Evolutionary conservation across 2,113 vertebrate species (phyloP).

Genomic region (Raja brachyura): DNA sequence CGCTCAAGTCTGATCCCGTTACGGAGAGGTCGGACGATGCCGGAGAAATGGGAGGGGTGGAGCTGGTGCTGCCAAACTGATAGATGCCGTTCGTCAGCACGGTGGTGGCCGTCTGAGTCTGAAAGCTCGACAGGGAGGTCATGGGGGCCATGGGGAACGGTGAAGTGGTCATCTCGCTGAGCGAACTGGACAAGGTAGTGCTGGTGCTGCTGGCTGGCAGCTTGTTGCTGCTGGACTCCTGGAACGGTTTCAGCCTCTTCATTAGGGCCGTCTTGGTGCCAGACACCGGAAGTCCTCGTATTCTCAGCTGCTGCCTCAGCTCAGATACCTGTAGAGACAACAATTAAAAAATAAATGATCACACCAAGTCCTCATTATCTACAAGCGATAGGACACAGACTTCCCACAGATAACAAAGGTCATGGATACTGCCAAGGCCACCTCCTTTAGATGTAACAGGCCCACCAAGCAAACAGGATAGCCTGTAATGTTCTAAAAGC

Average conservation of each 20-base stretch:
- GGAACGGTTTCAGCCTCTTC: slow-evolving; percentile 84
- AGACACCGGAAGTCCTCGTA: slow-evolving; percentile 86
- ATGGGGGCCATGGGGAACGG: slow-evolving; percentile 83
- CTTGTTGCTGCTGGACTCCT: slow-evolving; percentile 60
- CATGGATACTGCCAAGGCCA: no score
- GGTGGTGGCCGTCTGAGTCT: slow-evolving; percentile 68
- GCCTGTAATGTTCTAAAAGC: no score
- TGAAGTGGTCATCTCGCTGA: slow-evolving; percentile 71
- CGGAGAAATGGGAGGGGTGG: slow-evolving; percentile 86
- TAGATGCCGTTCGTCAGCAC: slow-evolving; percentile 80
- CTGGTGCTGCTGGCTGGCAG: slow-evolving; percentile 59
- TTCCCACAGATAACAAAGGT: no score
- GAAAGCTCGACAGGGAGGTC: slow-evolving; percentile 68
- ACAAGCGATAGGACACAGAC: no score
- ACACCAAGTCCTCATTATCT: no score
- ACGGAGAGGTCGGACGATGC: slow-evolving; percentile 88
- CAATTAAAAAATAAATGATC: neutral
- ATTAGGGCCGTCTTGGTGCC: slow-evolving; percentile 92
- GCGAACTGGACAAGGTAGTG: neutral
- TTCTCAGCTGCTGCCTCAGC: slow-evolving; percentile 86
- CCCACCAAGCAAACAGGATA: no score
- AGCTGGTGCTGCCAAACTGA: slow-evolving; percentile 85
- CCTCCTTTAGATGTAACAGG: no score
- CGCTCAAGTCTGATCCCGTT: slow-evolving; percentile 59
- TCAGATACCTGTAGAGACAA: slow-evolving; percentile 76